A percentile compares a stretch with the other conserved stretches of the same genome.
phyloP scores from a whole-genome alignment of 2,888 invertebrate genomes.

The Camptogramma bilineatum region DNA sequence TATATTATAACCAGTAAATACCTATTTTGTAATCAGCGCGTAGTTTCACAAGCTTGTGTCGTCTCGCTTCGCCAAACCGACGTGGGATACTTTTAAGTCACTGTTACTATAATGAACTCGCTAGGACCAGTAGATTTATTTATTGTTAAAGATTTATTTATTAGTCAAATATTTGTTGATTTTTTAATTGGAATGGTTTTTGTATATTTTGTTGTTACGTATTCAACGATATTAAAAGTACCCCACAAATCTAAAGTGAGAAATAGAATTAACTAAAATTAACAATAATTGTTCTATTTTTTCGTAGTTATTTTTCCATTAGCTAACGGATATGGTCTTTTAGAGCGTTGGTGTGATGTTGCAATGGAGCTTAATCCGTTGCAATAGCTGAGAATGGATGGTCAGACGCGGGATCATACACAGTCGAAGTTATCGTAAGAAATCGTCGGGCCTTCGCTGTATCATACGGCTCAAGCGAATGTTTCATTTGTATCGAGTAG shows the following conservation, averaged over 20 bases:
- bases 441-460: conserved; percentile 63
- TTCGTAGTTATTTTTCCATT: conserved; percentile 76
- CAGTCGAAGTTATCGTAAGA: conserved; percentile 34
- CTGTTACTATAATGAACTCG: conserved; percentile 21
- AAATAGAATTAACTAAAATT: conserved; percentile 39
- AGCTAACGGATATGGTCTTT: conserved; percentile 52
- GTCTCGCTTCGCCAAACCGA: conserved; percentile 58
- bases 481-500: conserved; percentile 70
- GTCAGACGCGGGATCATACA: conserved; percentile 4
- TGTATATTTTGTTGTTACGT: conserved; percentile 9
- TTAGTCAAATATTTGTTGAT: conserved; percentile 28
- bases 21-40: conserved; percentile 49
- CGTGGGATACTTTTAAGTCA: conserved; percentile 58
- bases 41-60: conserved; percentile 48
- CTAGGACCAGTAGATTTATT: conserved; percentile 19
- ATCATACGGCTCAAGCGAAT: conserved; percentile 52
- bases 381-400: conserved; percentile 14
- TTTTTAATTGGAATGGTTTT: conserved; percentile 11
- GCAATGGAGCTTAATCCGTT: conserved; percentile 21
- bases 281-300: conserved; percentile 66
- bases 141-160: too few species aligned
- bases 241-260: conserved; percentile 67
- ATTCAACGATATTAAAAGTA: conserved; percentile 54
- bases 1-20: conserved; percentile 52
- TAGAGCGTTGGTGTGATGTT: conserved; percentile 44